Conservation (phyloP, 35 echinoderm and acorn worm species). For the Patiria miniata region DNA sequence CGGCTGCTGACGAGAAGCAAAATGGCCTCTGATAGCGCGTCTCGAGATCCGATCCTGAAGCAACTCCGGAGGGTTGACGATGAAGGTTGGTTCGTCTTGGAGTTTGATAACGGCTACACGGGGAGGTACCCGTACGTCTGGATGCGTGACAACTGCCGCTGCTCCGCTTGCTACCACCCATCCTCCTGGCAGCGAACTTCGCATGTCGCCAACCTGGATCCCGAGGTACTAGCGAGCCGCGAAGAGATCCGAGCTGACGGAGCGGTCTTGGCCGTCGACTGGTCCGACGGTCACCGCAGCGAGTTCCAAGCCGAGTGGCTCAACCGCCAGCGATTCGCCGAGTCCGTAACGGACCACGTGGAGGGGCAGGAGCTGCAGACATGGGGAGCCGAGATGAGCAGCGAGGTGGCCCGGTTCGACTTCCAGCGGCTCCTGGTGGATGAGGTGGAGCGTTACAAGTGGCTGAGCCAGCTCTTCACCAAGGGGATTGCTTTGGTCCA, state of each 20-base stretch:
- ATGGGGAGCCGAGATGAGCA: constrained; percentile 33
- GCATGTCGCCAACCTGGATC: constrained; percentile 26
- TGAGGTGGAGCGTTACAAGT: not conserved
- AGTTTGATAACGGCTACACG: constrained; percentile 10
- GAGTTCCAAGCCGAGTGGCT: constrained; percentile 14
- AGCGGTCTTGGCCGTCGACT: not conserved
- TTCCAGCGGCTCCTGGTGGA: not conserved
- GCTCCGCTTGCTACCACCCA: constrained; percentile 53
- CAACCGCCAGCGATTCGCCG: not conserved
- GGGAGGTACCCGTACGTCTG: constrained; percentile 62
- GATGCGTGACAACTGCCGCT: constrained; percentile 60
- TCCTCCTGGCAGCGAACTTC: not conserved
- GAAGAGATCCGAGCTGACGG: not conserved
- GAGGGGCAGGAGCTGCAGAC: not conserved
- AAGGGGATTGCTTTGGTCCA: constrained; percentile 16
- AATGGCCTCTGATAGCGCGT: not conserved
- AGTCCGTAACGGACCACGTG: constrained; percentile 10
- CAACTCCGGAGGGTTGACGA: not conserved
- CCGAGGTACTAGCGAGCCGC: constrained; percentile 1
- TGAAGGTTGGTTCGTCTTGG: not conserved
- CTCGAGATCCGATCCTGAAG: not conserved
- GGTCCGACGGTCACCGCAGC: constrained; percentile 26
- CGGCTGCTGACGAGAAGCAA: no score
- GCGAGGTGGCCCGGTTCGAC: not conserved
- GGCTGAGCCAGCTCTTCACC: not conserved